These are phyloP conservation scores for Gymnodraco acuticeps DNA, from an alignment of 2,797 vertebrate species.

Conservation along the genomic window DNA sequence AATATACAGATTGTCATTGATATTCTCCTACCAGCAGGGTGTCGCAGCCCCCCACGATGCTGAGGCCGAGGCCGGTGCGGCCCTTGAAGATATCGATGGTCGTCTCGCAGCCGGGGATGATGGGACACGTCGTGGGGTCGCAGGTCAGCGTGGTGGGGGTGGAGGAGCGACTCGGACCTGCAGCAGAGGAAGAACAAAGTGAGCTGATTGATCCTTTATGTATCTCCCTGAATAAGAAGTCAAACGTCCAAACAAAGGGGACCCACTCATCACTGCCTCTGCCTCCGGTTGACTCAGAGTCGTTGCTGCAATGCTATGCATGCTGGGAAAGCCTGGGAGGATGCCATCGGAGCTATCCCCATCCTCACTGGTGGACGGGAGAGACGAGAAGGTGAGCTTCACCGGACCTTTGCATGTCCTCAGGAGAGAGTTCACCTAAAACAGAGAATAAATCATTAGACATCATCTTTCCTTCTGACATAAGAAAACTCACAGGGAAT, in stretches of 20 bases:
- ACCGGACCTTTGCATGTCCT: conserved; percentile 84
- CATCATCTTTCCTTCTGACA: not conserved
- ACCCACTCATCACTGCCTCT: conserved; percentile 89
- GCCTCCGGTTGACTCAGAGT: conserved; percentile 76
- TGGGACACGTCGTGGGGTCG: conserved; percentile 94
- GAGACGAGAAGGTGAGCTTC: conserved; percentile 83
- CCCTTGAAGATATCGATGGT: conserved; percentile 98
- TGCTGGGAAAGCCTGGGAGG: conserved; percentile 49
- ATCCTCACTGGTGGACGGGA: conserved; percentile 56
- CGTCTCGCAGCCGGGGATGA: conserved; percentile 98
- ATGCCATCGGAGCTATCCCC: conserved; percentile 54
- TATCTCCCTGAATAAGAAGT: not conserved
- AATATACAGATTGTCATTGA: too few species aligned
- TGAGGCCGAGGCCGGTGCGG: conserved; percentile 94
- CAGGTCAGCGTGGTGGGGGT: conserved; percentile 90
- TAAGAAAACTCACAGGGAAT: not conserved
- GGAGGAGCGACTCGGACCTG: conserved; percentile 92
- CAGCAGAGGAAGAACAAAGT: not conserved
- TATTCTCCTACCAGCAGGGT: conserved; percentile 91
- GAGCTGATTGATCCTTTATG: not conserved
- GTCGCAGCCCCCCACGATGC: conserved; percentile 97
- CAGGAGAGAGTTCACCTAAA: conserved; percentile 88
- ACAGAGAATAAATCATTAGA: conserved; percentile 32
- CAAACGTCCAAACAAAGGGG: not conserved
- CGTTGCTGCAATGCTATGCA: conserved; percentile 23